Evolutionary conservation across 2,888 invertebrate genomes (phyloP).

Genomic region (Rhynchonema sp.): DNA sequence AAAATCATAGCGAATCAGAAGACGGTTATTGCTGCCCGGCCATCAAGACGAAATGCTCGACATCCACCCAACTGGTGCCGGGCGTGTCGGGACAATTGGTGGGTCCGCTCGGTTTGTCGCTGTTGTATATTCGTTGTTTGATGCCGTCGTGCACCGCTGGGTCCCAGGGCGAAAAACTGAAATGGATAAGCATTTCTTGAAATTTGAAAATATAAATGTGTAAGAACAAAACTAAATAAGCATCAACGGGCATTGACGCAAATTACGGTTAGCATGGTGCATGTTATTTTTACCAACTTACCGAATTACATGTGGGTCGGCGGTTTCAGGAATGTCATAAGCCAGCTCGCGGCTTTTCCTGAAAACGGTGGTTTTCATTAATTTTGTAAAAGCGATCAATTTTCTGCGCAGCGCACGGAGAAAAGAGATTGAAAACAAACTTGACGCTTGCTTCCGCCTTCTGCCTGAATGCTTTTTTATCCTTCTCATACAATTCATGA

Average conservation of each 20-base stretch:
- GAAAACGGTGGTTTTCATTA: no score
- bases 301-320: slow-evolving; percentile 60
- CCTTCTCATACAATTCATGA: slow-evolving; percentile 39
- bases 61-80: background rate
- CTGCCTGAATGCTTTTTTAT: slow-evolving; percentile 49
- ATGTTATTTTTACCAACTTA: no score
- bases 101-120: background rate
- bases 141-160: background rate
- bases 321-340: slow-evolving; percentile 50
- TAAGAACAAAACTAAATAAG: no score
- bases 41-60: background rate
- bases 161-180: background rate
- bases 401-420: background rate
- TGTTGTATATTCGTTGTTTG: background rate
- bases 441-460: slow-evolving; percentile 51
- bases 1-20: background rate
- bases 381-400: no score
- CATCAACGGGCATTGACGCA: no score
- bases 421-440: no score
- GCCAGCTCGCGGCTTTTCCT: slow-evolving; percentile 24
- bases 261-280: no score
- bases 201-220: no score
- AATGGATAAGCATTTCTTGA: no score
- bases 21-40: no score
- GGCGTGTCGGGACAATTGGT: background rate